These are phyloP conservation scores for Thysanoteuthis rhombus DNA, from an alignment of 2,888 invertebrate species.

Conservation along the genomic window DNA sequence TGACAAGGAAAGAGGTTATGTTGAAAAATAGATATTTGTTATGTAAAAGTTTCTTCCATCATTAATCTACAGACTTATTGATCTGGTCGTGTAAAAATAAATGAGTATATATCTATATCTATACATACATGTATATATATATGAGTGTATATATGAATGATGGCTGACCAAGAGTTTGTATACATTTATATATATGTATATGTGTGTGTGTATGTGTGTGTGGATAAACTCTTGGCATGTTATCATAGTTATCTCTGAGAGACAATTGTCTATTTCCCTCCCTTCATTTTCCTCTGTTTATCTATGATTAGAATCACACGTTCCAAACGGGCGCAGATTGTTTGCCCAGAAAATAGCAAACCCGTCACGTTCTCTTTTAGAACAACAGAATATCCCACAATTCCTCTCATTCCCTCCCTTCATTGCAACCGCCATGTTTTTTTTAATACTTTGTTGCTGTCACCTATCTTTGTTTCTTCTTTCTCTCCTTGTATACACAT, in stretches of 20 bases:
- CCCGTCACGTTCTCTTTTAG: neutral
- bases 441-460: neutral
- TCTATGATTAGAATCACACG: neutral
- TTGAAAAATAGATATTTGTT: too few species aligned
- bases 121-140: too few species aligned
- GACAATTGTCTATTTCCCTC: neutral
- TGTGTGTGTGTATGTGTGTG: neutral
- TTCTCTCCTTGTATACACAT: neutral
- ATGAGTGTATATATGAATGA: too few species aligned
- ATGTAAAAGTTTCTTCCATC: too few species aligned
- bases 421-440: neutral
- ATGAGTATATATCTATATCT: too few species aligned
- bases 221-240: neutral
- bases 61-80: too few species aligned
- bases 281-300: neutral
- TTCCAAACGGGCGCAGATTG: neutral
- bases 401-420: neutral
- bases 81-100: too few species aligned
- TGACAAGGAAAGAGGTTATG: too few species aligned
- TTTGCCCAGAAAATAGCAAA: neutral
- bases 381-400: neutral
- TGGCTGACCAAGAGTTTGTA: too few species aligned
- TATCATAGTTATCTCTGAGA: neutral
- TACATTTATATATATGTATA: neutral
- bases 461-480: neutral